phyloP scores from a whole-genome alignment of 23 tunicate species.

The Botrylloides violaceus region DNA sequence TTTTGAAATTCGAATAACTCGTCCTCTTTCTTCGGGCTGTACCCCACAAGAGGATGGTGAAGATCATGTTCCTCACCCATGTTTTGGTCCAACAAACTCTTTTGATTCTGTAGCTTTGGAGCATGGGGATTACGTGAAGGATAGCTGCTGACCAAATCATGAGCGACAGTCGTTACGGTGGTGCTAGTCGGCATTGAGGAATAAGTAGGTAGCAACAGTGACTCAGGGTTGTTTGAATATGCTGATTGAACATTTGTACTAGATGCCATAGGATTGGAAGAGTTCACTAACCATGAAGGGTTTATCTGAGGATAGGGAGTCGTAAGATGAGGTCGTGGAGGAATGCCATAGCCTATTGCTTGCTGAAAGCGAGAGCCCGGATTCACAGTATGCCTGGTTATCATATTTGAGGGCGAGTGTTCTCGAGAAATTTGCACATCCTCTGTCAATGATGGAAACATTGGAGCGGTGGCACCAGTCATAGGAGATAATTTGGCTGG shows the following conservation, averaged over 20 bases:
- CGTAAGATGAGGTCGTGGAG: not conserved
- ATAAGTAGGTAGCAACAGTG: not conserved
- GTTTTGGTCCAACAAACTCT: slow-evolving; percentile 58
- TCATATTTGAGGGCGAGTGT: not conserved
- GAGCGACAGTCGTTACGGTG: not conserved
- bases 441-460: slow-evolving; percentile 23
- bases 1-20: not conserved
- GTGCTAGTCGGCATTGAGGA: not conserved
- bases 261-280: not conserved
- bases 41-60: slow-evolving; percentile 62
- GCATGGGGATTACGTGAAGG: not conserved
- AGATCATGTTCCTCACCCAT: slow-evolving; percentile 90
- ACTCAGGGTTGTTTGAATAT: not conserved
- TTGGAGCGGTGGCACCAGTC: slow-evolving; percentile 38
- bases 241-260: not conserved
- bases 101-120: slow-evolving; percentile 22
- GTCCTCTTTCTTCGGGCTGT: slow-evolving; percentile 39
- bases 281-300: not conserved
- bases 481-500: slow-evolving; percentile 11
- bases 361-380: not conserved
- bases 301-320: not conserved
- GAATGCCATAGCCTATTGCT: not conserved
- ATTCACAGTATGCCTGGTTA: slow-evolving; percentile 21
- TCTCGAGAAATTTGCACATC: slow-evolving; percentile 7
- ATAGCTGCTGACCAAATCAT: not conserved